These are phyloP conservation scores for Sphyrna mokarran DNA, from an alignment of 2,113 vertebrate species.

Conservation along the genomic window DNA sequence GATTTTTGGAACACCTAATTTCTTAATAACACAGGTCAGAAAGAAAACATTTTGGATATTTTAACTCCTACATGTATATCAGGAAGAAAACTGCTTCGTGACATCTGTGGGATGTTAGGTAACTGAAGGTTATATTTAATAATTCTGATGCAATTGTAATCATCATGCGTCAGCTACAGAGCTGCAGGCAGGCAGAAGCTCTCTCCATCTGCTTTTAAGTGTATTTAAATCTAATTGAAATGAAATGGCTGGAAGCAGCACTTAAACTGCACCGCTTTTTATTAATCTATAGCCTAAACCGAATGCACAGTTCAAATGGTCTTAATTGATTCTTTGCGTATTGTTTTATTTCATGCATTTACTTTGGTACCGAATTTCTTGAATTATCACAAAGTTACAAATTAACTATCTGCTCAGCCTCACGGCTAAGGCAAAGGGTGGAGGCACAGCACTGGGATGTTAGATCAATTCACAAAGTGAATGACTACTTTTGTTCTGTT, in stretches of 20 bases:
- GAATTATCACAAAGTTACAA: constrained; percentile 21
- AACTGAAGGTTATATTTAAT: constrained; percentile 19
- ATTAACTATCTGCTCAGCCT: neutral
- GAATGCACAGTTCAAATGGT: constrained; percentile 4
- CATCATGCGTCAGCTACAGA: constrained; percentile 24
- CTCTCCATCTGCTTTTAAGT: constrained; percentile 26
- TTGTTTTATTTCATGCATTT: constrained; percentile 6
- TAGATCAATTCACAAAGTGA: neutral
- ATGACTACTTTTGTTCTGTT: neutral
- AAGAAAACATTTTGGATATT: neutral
- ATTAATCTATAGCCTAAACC: neutral
- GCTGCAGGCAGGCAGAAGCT: constrained; percentile 25
- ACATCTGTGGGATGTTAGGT: constrained; percentile 19
- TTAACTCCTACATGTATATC: neutral
- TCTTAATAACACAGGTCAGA: neutral
- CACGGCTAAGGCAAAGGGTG: neutral
- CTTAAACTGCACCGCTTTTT: neutral
- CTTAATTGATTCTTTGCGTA: constrained; percentile 22
- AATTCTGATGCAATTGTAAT: constrained; percentile 33
- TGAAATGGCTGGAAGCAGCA: constrained; percentile 21
- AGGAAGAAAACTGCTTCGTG: neutral
- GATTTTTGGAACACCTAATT: neutral
- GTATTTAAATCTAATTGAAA: constrained; percentile 35
- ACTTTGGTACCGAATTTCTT: neutral
- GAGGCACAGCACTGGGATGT: neutral